Evolutionary conservation across 2,888 invertebrate species (phyloP).

Genomic region (Sphecodes monilicornis): DNA sequence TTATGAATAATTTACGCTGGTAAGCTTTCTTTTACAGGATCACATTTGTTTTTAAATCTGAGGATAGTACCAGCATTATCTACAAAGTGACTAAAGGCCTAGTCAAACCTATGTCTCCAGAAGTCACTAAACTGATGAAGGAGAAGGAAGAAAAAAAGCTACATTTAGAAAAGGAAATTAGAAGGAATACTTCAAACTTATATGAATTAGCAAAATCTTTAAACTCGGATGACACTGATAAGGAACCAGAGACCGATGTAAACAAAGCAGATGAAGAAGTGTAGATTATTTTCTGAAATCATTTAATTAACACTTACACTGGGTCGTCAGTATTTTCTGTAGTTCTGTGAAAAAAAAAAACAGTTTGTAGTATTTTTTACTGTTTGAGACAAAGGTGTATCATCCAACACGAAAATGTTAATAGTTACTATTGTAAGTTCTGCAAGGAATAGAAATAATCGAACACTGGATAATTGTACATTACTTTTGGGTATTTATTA

Average conservation of each 20-base stretch:
- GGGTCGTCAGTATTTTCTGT: too few relatives aligned
- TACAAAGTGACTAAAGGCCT: constrained; percentile 78
- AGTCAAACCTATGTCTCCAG: constrained; percentile 77
- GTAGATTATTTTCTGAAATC: not conserved
- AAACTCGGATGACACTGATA: constrained; percentile 19
- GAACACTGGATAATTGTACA: not conserved
- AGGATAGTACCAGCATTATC: constrained; percentile 80
- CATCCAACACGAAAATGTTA: too few relatives aligned
- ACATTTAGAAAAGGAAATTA: constrained; percentile 77
- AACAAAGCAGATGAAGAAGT: not conserved
- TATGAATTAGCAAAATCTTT: constrained; percentile 79
- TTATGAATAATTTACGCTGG: not conserved
- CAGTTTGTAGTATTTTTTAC: too few relatives aligned
- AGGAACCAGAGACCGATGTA: constrained; percentile 1
- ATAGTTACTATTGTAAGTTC: not conserved
- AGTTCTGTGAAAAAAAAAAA: too few relatives aligned
- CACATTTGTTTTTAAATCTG: constrained; percentile 80
- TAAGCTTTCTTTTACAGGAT: constrained; percentile 70
- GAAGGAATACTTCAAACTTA: constrained; percentile 78
- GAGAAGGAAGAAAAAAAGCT: constrained; percentile 74
- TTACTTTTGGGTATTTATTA: constrained; percentile 59
- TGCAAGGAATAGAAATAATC: not conserved
- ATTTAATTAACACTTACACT: not conserved
- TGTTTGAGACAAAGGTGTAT: too few relatives aligned
- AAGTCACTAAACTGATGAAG: constrained; percentile 73